Evolutionary conservation across 2,113 vertebrate genomes (phyloP).

Genomic region (Phrynosoma platyrhinos): DNA sequence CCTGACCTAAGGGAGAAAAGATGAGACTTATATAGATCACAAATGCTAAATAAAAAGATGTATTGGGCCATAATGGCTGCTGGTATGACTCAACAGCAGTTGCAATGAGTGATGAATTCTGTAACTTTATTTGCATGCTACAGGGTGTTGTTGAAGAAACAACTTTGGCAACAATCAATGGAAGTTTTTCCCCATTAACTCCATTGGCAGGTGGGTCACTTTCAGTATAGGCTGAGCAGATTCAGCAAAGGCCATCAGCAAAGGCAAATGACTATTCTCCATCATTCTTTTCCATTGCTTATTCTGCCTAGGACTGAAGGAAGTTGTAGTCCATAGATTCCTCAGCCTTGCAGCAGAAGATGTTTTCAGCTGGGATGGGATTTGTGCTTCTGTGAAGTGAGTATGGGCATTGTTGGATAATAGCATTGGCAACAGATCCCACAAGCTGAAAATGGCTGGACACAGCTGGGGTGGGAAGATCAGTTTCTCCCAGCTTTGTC

Average conservation of each 20-base stretch:
- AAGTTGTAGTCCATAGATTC: too few relatives aligned
- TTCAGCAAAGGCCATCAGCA: neutral
- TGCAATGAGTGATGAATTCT: constrained; percentile 61
- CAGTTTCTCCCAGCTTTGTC: too few relatives aligned
- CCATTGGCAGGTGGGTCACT: neutral
- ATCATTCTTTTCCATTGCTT: too few relatives aligned
- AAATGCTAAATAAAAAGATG: constrained; percentile 51
- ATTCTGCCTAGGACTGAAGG: too few relatives aligned
- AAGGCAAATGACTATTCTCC: too few relatives aligned
- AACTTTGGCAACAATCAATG: constrained; percentile 7
- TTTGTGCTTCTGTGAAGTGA: neutral
- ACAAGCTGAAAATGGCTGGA: too few relatives aligned
- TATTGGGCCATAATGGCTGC: constrained; percentile 50
- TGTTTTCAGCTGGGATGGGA: neutral
- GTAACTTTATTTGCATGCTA: constrained; percentile 56
- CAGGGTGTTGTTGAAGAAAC: constrained; percentile 49
- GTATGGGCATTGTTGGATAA: neutral
- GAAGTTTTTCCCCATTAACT: neutral
- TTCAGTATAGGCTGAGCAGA: neutral
- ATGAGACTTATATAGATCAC: constrained; percentile 57
- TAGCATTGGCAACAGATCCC: too few relatives aligned
- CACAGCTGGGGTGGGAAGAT: too few relatives aligned
- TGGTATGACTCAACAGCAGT: constrained; percentile 49
- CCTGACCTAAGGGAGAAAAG: constrained; percentile 35
- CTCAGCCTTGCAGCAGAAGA: too few relatives aligned